phyloP scores from a whole-genome alignment of 2,888 invertebrate species.

The Cosmia pyralina region DNA sequence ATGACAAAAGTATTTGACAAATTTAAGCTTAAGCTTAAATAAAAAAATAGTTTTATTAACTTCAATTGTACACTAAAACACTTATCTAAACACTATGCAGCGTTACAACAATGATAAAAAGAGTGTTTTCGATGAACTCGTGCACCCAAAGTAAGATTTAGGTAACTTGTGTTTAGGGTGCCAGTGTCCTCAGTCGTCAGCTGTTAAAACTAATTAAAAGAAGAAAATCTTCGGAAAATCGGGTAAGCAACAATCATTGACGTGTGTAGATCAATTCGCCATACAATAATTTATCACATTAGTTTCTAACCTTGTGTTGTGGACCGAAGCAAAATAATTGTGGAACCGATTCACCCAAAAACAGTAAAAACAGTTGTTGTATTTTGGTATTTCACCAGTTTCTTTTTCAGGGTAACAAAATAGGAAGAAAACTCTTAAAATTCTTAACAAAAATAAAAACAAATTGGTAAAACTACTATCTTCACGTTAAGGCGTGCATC shows the following conservation, averaged over 20 bases:
- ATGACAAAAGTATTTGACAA: background rate
- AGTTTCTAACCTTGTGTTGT: background rate
- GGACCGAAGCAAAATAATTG: background rate
- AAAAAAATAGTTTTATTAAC: too few species aligned
- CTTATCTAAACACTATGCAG: too few species aligned
- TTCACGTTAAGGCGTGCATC: conserved; percentile 56
- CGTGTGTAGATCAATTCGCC: background rate
- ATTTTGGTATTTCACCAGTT: background rate
- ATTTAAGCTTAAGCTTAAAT: too few species aligned
- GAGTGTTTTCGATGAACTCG: too few species aligned
- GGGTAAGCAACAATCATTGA: background rate
- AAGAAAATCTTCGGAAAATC: background rate
- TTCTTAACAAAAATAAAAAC: conserved; percentile 58
- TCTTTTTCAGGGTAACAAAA: conserved; percentile 19
- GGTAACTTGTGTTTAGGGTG: too few species aligned
- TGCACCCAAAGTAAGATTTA: too few species aligned
- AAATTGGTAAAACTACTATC: conserved; percentile 50
- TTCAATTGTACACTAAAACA: too few species aligned
- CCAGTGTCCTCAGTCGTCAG: too few species aligned
- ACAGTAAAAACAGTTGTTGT: background rate
- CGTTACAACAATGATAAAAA: too few species aligned
- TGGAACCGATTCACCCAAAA: background rate
- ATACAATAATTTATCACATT: background rate
- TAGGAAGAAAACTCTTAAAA: conserved; percentile 38
- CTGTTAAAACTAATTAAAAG: background rate